phyloP scores from a whole-genome alignment of 2,797 vertebrate species.

The Xenops minutus region DNA sequence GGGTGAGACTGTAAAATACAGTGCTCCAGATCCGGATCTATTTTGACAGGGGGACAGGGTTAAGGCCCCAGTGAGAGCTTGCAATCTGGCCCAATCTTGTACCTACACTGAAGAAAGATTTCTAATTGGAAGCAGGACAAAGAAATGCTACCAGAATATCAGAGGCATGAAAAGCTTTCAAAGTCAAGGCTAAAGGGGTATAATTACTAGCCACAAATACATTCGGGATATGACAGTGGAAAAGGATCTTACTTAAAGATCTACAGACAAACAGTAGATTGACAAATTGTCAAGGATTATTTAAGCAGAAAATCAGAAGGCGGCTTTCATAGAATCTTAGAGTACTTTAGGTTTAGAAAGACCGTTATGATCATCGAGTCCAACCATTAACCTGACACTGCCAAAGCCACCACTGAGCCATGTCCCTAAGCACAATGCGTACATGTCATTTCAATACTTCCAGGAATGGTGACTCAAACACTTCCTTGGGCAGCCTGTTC shows the following conservation, averaged over 20 bases:
- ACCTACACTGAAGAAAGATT: not conserved
- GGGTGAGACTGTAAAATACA: not conserved
- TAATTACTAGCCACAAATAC: not conserved
- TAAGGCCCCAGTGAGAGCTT: not conserved
- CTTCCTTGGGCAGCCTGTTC: not conserved
- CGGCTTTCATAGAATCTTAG: not conserved
- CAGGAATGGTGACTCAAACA: not conserved
- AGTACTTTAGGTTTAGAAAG: not conserved
- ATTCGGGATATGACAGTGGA: not conserved
- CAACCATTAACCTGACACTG: accelerated
- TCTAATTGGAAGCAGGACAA: not conserved
- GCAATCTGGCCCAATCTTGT: not conserved
- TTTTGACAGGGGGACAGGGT: not conserved
- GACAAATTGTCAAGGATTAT: not conserved
- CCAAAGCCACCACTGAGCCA: not conserved
- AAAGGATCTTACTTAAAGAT: not conserved
- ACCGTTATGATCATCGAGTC: not conserved
- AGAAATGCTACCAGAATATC: not conserved
- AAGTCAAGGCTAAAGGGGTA: not conserved
- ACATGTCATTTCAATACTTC: not conserved
- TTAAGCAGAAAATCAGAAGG: not conserved
- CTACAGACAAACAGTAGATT: not conserved
- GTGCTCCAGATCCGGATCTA: not conserved
- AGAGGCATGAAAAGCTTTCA: not conserved
- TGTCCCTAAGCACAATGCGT: not conserved